phyloP scores from a whole-genome alignment of 2,797 vertebrate genomes.

The Thripadectes ignobilis region DNA sequence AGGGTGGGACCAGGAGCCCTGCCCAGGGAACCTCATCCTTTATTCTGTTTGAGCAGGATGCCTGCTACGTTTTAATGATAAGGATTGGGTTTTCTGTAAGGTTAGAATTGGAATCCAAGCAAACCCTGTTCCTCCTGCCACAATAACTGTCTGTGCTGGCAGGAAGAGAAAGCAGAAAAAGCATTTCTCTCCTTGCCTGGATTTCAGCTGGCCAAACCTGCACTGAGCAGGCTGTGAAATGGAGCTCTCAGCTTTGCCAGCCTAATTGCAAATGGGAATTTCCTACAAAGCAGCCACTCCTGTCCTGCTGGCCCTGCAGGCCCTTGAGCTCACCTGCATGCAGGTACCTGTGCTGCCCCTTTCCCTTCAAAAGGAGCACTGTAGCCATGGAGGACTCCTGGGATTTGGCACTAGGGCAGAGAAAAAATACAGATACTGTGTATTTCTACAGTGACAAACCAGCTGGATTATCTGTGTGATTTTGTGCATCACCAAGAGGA shows the following conservation, averaged over 20 bases:
- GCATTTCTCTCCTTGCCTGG: background rate
- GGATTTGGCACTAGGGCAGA: background rate
- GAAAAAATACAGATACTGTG: background rate
- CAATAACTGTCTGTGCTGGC: background rate
- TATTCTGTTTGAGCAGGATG: background rate
- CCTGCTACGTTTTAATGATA: background rate
- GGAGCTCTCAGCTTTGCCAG: background rate
- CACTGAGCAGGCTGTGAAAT: background rate
- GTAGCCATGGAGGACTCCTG: rapidly evolving
- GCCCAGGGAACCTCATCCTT: background rate
- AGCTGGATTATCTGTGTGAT: background rate
- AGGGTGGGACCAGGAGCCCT: background rate
- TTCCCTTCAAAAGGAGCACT: background rate
- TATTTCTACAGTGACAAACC: background rate
- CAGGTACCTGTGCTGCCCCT: background rate
- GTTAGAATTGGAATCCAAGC: background rate
- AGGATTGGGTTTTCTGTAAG: background rate
- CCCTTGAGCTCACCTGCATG: rapidly evolving
- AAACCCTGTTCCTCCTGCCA: background rate
- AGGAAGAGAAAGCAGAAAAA: background rate
- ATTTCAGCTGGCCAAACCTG: background rate
- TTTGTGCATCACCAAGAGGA: background rate
- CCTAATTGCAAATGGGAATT: background rate
- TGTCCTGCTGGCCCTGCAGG: background rate
- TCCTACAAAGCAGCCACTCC: background rate